phyloP scores from a whole-genome alignment of 2,113 vertebrate species.

The Equus quagga region DNA sequence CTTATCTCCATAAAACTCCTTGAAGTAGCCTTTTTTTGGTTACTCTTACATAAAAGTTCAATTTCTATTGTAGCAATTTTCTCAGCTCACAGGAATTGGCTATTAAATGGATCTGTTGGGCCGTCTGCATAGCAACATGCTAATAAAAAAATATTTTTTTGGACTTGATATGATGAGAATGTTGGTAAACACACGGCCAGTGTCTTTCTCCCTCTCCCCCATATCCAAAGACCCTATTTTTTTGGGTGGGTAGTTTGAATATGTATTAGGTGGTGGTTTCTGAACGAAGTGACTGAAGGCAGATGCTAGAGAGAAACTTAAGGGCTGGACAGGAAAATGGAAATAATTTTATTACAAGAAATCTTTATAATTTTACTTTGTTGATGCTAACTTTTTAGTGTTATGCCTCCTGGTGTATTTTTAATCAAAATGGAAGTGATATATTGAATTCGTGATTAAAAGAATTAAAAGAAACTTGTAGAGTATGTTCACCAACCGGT shows the following conservation, averaged over 20 bases:
- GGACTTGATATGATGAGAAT: neutral
- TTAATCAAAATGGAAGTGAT: neutral
- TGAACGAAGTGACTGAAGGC: neutral
- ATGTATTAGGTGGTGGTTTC: neutral
- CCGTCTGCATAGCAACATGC: neutral
- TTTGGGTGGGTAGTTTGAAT: neutral
- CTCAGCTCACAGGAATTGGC: neutral
- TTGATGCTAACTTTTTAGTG: neutral
- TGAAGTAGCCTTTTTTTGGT: neutral
- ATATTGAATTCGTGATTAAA: conserved; percentile 8
- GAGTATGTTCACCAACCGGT: neutral
- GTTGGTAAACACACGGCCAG: neutral
- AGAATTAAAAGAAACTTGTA: neutral
- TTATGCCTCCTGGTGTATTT: neutral
- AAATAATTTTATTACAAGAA: neutral
- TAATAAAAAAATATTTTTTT: neutral
- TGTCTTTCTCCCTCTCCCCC: neutral
- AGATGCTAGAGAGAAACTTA: neutral
- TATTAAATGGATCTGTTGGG: neutral
- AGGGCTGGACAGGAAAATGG: neutral
- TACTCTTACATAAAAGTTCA: neutral
- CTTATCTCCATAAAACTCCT: neutral
- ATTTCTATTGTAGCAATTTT: conserved; percentile 2
- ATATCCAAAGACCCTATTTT: neutral
- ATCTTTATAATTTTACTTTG: neutral